Evolutionary conservation across 2,888 invertebrate species (phyloP).

Genomic region (Tipula unca): DNA sequence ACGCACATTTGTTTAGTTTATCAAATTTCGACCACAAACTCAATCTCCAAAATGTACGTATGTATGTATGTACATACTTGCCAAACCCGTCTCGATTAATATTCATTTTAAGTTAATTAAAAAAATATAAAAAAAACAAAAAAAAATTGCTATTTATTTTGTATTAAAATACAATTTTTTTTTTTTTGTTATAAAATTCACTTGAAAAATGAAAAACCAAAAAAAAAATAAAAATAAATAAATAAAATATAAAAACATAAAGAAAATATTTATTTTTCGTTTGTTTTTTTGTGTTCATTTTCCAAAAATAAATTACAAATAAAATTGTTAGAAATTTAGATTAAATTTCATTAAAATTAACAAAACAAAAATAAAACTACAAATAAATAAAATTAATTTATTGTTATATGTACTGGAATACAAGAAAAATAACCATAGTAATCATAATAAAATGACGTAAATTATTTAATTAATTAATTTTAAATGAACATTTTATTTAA

Average conservation of each 20-base stretch:
- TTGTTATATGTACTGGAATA: neutral
- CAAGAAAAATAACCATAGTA: neutral
- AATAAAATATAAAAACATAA: neutral
- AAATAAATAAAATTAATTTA: neutral
- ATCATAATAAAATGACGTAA: neutral
- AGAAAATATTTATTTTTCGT: neutral
- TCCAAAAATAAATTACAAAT: neutral
- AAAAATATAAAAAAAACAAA: neutral
- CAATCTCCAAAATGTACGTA: neutral
- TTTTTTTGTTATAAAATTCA: neutral
- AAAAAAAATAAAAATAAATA: neutral
- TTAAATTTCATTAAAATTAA: neutral
- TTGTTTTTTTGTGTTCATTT: neutral
- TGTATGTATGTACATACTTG: neutral
- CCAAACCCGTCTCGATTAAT: neutral
- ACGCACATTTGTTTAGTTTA: neutral
- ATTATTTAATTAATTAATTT: neutral
- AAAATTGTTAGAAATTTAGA: neutral
- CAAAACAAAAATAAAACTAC: neutral
- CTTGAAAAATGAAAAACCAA: neutral
- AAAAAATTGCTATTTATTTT: neutral
- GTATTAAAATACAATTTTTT: neutral
- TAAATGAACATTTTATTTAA: neutral
- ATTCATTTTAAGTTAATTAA: constrained; percentile 8
- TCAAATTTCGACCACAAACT: neutral